Base-by-base conservation (phyloP, 2,797 vertebrate genomes). In the Anolis apletophallus region DNA sequence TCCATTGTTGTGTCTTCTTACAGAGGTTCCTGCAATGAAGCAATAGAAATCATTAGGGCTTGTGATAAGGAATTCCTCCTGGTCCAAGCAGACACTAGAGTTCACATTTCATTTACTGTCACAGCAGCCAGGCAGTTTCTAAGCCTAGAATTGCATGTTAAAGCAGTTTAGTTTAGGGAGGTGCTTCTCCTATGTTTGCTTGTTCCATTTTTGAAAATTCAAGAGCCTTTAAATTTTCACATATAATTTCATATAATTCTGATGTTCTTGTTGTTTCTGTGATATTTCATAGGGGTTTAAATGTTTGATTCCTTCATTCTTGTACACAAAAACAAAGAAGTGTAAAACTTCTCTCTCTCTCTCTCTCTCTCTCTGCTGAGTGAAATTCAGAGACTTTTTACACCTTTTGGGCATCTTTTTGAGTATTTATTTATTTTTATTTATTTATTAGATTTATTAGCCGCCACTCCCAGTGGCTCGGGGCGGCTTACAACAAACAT, bases 11-110 rank as follows among this genome's bases (percentile, higher is more conserved):
- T 94, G 91, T 93, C 91, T 93, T 81, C 90, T 89, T 93, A 92
- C 91, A 89, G 87, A 92, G 92, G 91, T 87, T 91, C 87, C 89
- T 87, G 84, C 93, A 88, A 93, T 88, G 84, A 93, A 88, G 92
- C 92, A 87, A 92, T 85, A 94, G 89, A 94, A 95, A 94, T 95
- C 94, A 94, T 94, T 94, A 95, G 84, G 87, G 67, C 93, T 91
- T 94, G 92, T 94, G 95, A 94, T 95, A 94, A 93, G 94, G 94
- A 94, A 95, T 94, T 94, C 93, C 93, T 95, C 93, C 54, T 85
- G 94, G 93, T 92, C 86, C 92, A 92, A 92, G 83, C 92, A 88
- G 91, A 92, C 82, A 34, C 80, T 46, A 90, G 84, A 85, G 88
- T 91, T 94, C 93, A 19, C 88, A 85, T 91, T 92, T 93, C 92